Evolutionary conservation across 1,140 invertebrate species (phyloP), one percentile per base, ranked within the genome.

Genomic region (Platyscapa corneri): DNA sequence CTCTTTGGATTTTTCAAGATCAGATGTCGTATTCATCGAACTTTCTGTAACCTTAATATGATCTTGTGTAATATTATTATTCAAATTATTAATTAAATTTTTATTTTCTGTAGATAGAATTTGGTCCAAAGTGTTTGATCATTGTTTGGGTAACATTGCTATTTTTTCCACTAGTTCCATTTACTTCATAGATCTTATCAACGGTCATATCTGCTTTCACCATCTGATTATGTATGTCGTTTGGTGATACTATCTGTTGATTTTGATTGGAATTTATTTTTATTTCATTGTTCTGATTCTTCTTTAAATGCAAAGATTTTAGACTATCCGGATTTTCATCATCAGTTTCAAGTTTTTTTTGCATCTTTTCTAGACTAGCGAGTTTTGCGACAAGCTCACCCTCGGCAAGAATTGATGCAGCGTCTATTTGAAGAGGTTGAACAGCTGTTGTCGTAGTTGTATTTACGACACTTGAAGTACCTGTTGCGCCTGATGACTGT

Each of bases 371-470:
- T 42, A 83, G 65, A n/a, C 2, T 83, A 32, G 46, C 37, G 1
- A 86, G 42, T 14, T 86, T 86, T 12, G 82, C 70, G 0, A 76
- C 82, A 12, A 86, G 67, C 18, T 86, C 85, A 20, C 77, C 49
- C 70, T 80, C 83, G 16, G 81, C 76, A 16, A 89, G 56, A 30
- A 89, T 87, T 23, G 80, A 74, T 0, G 82, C 72, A 18, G 89
- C 87, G 75, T 92, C 91, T 56, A 93, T 92, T 39, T 92, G 87
- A 10, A 93, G 86, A 0, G 93, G 92, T 49, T 93, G 89, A 0
- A 92, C 92, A 0, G 92, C 93, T 0, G 93, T 93, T 0, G 90
- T 90, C 1, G 93, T 90, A 0, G 93, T 93, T 2, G 92, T 92
- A 46, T 90, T 93, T 18, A 93, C 93, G 16, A 93, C 90, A 74